Evolutionary conservation across 2,888 invertebrate species (phyloP).

Genomic region (Caenorhabditis plicata): DNA sequence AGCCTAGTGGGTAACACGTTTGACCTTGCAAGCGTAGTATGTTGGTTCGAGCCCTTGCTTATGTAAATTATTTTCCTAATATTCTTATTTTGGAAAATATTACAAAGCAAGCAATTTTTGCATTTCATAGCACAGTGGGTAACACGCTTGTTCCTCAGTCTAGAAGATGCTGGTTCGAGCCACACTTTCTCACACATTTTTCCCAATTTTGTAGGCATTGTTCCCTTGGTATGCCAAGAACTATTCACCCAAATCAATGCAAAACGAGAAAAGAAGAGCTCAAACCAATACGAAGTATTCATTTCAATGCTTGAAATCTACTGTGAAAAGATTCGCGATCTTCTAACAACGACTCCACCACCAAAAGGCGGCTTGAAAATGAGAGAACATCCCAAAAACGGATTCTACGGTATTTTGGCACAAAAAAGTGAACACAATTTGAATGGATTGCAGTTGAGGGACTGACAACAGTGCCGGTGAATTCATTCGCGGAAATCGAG

Average conservation of each 20-base stretch:
- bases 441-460: slow-evolving; percentile 70
- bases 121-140: no score
- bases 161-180: no score
- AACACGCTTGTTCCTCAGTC: no score
- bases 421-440: no score
- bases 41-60: no score
- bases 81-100: no score
- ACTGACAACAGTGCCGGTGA: slow-evolving; percentile 63
- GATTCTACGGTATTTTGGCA: slow-evolving; percentile 72
- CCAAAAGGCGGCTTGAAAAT: slow-evolving; percentile 70
- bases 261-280: slow-evolving; percentile 65
- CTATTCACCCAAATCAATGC: slow-evolving; percentile 69
- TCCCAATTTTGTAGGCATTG: slow-evolving; percentile 69
- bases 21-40: no score
- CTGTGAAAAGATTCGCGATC: slow-evolving; percentile 69
- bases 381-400: slow-evolving; percentile 71
- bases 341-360: slow-evolving; percentile 51
- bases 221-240: slow-evolving; percentile 70
- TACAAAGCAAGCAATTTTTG: no score
- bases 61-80: no score
- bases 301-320: slow-evolving; percentile 73
- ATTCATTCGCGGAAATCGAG: slow-evolving; percentile 68
- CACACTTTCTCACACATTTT: no score
- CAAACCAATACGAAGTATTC: slow-evolving; percentile 68
- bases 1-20: no score